Conservation (phyloP, 2,888 invertebrate species). For the Heliothis peltigera region DNA sequence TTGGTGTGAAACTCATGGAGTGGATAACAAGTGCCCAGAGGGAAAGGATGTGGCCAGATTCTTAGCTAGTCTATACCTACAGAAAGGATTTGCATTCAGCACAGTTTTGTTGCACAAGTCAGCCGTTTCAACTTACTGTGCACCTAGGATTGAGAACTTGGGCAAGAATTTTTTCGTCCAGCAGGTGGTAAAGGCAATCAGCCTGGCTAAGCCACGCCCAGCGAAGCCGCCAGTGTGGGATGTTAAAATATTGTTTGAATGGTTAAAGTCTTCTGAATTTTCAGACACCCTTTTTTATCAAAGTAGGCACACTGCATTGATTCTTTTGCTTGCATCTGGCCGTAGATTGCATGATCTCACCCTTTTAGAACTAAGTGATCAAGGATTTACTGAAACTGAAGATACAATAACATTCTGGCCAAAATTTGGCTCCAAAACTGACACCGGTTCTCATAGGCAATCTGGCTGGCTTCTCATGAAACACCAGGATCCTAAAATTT, state of each 20-base stretch:
- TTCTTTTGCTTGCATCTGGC: slow-evolving; percentile 34
- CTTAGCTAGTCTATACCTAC: background rate
- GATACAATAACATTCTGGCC: slow-evolving; percentile 4
- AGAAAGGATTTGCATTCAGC: background rate
- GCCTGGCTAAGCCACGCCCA: slow-evolving; percentile 4
- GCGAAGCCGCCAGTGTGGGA: slow-evolving; percentile 6
- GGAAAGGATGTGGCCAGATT: slow-evolving; percentile 6
- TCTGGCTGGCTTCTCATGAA: slow-evolving; percentile 1
- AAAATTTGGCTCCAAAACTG: background rate
- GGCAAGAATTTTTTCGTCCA: slow-evolving; percentile 15
- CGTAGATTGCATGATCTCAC: slow-evolving; percentile 10
- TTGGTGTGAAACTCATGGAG: background rate
- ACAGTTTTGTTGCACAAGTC: slow-evolving; percentile 22
- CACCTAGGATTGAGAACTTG: background rate
- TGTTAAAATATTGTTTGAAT: slow-evolving; percentile 27
- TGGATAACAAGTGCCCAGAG: background rate
- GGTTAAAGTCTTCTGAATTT: slow-evolving; percentile 7
- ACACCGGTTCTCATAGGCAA: background rate
- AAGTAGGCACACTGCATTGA: slow-evolving; percentile 26
- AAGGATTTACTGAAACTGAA: background rate
- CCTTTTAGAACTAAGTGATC: slow-evolving; percentile 23
- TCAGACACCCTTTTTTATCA: slow-evolving; percentile 17
- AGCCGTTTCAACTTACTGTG: slow-evolving; percentile 12
- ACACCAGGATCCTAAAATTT: slow-evolving; percentile 7
- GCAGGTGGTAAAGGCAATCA: slow-evolving; percentile 31